phyloP scores from a whole-genome alignment of 2,113 vertebrate species.

The Mustelus asterias region DNA sequence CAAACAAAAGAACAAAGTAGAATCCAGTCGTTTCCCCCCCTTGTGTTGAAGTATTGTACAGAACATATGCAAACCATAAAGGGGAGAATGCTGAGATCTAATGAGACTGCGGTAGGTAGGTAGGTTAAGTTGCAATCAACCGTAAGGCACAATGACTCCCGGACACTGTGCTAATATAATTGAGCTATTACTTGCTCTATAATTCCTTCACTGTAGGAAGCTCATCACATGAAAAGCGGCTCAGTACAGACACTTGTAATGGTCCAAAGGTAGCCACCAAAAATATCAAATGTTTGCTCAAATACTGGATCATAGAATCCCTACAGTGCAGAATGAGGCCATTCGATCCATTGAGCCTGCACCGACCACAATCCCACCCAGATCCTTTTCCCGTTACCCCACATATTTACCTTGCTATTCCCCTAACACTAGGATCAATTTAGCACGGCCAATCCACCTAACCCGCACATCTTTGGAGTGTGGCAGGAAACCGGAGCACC shows the following conservation, averaged over 20 bases:
- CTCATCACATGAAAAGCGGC: not conserved
- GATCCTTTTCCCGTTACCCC: too few species aligned
- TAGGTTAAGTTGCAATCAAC: not conserved
- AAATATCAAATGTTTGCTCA: not conserved
- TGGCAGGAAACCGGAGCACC: too few species aligned
- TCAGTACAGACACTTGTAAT: not conserved
- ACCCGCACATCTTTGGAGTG: too few species aligned
- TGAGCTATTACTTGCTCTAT: not conserved
- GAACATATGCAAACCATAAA: constrained; percentile 5
- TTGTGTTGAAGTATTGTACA: not conserved
- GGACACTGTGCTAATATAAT: not conserved
- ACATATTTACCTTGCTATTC: too few species aligned
- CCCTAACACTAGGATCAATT: too few species aligned
- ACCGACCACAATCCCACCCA: too few species aligned
- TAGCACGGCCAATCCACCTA: too few species aligned
- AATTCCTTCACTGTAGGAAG: not conserved
- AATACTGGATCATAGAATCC: not conserved
- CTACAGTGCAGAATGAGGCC: too few species aligned
- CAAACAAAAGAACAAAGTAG: not conserved
- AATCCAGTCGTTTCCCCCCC: not conserved
- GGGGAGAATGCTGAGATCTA: not conserved
- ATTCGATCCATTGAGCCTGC: too few species aligned
- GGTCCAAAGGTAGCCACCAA: not conserved
- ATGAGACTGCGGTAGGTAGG: not conserved
- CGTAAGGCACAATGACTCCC: not conserved